A percentile compares a stretch with the other conserved stretches of the same genome.
phyloP scores from a whole-genome alignment of 2,888 invertebrate genomes.

The Elegia similella region DNA sequence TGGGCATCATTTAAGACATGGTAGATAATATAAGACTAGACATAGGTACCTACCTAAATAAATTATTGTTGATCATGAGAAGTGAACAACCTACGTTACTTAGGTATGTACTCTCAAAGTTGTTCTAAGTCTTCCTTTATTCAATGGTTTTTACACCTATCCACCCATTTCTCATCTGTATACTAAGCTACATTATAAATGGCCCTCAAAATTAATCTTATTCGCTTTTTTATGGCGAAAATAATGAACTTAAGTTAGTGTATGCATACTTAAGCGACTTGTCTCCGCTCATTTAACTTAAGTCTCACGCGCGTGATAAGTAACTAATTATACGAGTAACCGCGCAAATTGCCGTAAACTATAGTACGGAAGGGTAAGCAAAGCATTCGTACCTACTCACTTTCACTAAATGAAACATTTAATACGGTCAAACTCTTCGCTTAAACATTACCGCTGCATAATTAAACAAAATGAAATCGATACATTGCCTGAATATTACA shows the following conservation, averaged over 20 bases:
- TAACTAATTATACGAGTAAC: neutral
- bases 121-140: neutral
- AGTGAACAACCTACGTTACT: too few relatives aligned
- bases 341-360: conserved; percentile 3
- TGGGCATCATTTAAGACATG: too few relatives aligned
- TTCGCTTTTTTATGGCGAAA: neutral
- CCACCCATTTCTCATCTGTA: neutral
- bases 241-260: neutral
- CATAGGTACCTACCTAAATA: too few relatives aligned
- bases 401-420: conserved; percentile 12
- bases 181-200: neutral
- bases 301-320: neutral
- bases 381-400: neutral
- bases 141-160: neutral
- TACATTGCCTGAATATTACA: conserved; percentile 41
- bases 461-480: conserved; percentile 35
- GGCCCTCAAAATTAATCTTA: neutral
- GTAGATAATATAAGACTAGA: too few relatives aligned
- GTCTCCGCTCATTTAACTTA: neutral
- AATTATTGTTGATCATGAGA: too few relatives aligned
- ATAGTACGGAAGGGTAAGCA: neutral
- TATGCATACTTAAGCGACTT: neutral
- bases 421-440: neutral
- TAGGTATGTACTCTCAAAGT: too few relatives aligned
- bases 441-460: conserved; percentile 15